Evolutionary conservation across 2,797 vertebrate species (phyloP), one percentile per base, ranked within the genome.

Genomic region (Sylvilagus floridanus): DNA sequence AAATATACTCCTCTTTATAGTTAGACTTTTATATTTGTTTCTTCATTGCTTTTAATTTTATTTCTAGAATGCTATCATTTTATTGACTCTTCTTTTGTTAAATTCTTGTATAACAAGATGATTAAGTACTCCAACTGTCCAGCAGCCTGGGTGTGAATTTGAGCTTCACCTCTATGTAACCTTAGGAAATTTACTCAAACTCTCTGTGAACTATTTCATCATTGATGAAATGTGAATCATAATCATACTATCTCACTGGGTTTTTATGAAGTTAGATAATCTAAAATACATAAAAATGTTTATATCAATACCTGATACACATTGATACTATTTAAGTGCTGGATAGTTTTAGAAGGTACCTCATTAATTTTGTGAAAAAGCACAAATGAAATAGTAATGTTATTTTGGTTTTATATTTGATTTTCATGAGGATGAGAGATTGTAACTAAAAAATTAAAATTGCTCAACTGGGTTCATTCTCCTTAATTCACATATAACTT

Each of bases 301-400:
- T 63, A 73, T 4, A 95, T 26, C 1, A 87, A 82, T 24, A 83
- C 4, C 65, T 68, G 28, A 69, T 57, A 69, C 2, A 84, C 93
- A 88, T 76, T 22, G 86, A 50, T 11, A 81, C 7, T 42, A 26
- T 0, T 84, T 4, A 73, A 37, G 6, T 54, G 17, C 47, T 69
- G 2, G 4, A 65, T 35, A 72, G 19, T 65, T 77, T 93, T 66
- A 94, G 16, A 96, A 92, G 22, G 60, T 37, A 95, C 26, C 19
- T 79, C 65, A 87, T 82, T n/a, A 84, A 52, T 87, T 93, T 77
- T 69, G 26, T 92, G 22, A 77, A 86, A 90, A 73, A 32, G 77
- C n/a, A 19, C 22, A 65, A 32, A 73, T 5, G 72, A 4, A 47
- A 7, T 79, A 63, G 54, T 85, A 83, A 35, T 90, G 60, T 22